Base-by-base conservation (phyloP, 2,113 vertebrate genomes). In the Gnathonemus echidnorhynchus region DNA sequence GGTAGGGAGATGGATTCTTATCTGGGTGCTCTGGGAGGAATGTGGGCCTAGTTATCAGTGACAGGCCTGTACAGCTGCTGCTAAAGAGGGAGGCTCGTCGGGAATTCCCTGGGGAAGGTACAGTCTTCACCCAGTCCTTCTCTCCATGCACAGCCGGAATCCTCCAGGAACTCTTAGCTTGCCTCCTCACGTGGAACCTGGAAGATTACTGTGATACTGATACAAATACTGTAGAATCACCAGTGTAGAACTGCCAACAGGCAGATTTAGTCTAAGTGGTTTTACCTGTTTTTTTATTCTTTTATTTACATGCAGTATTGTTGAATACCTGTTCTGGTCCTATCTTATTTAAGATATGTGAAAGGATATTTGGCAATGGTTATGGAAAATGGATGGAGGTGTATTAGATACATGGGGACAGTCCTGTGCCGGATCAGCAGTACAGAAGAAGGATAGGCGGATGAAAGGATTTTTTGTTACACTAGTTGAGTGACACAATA, bases 381-480 rank as follows among this genome's bases (percentile, higher is more conserved):
- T 66, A 27, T 66, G 62, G n/a, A 27, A 27, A 27, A 66, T 77
- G 31, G 70, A 6, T 31, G 70, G 70, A 77, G 15, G 70, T 77
- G 70, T 77, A 17, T 39, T 77, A 39, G 13, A 17, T 31, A 39
- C 3, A 35, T 80, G 74, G 74, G 17, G 35, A 42, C 74, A 5
- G 9, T 35, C n/a, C 27, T 74, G 15, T 39, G 15, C 70, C 70
- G 5, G 74, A 39, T 80, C 31, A 80, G 74, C 35, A 19, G 15
- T 42, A 42, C 35, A n/a, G 15, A 80, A 77, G 35, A 6, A 39
- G 35, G 74, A 77, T 39, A 17, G 74, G 17, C 3, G 35, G 74
- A 80, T 80, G 74, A 80, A 80, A 80, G 17, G 74, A 80, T 80
- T 80, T 80, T 80, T 80, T 70, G 62, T 42, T 80, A 80, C 13